Base-by-base conservation (phyloP, 2,113 vertebrate species). In the Aleadryas rufinucha region DNA sequence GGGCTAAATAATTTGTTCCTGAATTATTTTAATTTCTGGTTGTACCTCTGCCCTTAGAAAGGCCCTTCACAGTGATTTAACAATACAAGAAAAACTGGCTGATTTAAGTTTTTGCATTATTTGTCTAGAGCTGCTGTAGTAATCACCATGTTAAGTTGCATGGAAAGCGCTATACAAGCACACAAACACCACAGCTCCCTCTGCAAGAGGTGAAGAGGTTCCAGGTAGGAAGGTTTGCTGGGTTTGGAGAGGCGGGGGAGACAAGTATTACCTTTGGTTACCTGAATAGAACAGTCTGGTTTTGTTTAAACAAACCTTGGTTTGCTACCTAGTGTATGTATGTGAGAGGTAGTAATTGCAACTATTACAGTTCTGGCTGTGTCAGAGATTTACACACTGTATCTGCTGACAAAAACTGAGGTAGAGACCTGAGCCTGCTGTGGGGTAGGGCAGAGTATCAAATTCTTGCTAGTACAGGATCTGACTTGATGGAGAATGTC, bases 211-310 rank as follows among this genome's bases (percentile, higher is more conserved):
- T 68, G 41, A 79, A 71, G 59, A 57, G 9, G 24, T 20, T 93
- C 39, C 31, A 28, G 9, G 27, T 28, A n/a, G 47, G 53, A 50
- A 74, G 28, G 6, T 79, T 64, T 49, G 15, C 37, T 89, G 3
- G 49, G 24, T 24, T 70, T 66, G 47, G 45, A 44, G 16, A 0
- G 1, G 0, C 7, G 9, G 10, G 0, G 8, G 11, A 9, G 9
- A 3, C 28, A 37, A 87, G 13, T 24, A 22, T 47, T 64, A 23
- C 37, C 37, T 87, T 35, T 61, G 37, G 28, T 56, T 82, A n/a
- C n/a, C 6, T 0, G 1, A 9, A 28, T 42, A 49, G 85, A 93
- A 49, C 23, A 9, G 17, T 52, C 96, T 60, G 10, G 2, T 85
- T 94, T 69, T 78, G 22, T 83, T 85, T 54, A 45, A 91, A 68